Base-by-base conservation (phyloP, 2,888 invertebrate species). In the Cordilura impudica region DNA sequence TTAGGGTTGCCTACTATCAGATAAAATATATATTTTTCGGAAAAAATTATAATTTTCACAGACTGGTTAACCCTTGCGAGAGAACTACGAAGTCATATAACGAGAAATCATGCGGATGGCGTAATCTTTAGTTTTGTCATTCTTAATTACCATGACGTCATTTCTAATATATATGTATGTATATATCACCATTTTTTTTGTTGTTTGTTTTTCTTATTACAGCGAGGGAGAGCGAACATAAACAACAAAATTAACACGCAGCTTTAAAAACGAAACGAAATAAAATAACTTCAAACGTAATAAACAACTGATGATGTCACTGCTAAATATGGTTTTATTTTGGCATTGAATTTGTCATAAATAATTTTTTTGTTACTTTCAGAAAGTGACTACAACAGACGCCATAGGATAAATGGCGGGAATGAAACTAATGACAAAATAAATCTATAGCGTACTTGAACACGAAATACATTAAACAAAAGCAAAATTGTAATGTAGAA, bases 251-350 rank as follows among this genome's bases (percentile, higher is more conserved):
- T 16, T 51, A 63, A 51, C 35, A 63, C 35, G 29, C 49, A 63
- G 63, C 63, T 63, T 49, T 35, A 21, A 8, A 49, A 21, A 49
- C 7, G 51, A 63, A 63, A 63, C 2, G n/a, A 56, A 56, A 39
- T 6, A 0, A 4, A 12, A 39, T 10, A 14, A 58, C 35, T 39
- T n/a, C 5, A 58, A 60, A 65, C 70, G 58, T 65, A 71, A n/a
- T n/a, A n/a, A n/a, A n/a, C n/a, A n/a, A 54, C 8, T 71, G 77
- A n/a, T 77, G 77, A 71, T 71, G 77, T 77, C 71, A 77, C 66
- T 71, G 26, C 66, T 71, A 77, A 77, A 77, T 61, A 66, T 66
- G 71, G 71, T 31, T 53, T 71, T 71, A 63, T 35, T 71, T 47
- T 71, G 54, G 53, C 56, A 76, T 70, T 76, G 70, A 76, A 56